phyloP scores from a whole-genome alignment of 2,113 vertebrate genomes.

The Cariama cristata region DNA sequence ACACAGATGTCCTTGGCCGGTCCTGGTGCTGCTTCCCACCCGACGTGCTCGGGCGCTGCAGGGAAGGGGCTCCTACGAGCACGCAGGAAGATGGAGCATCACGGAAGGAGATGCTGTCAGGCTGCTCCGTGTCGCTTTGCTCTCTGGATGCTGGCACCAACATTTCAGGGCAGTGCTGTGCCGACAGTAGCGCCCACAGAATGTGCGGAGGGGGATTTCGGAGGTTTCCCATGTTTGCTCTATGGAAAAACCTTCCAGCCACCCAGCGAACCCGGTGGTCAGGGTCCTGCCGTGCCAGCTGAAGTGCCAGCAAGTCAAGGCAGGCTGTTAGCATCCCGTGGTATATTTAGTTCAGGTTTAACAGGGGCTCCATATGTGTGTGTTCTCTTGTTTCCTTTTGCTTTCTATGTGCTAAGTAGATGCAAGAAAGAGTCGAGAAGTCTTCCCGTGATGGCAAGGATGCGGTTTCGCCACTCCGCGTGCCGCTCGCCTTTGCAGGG shows the following conservation, averaged over 20 bases:
- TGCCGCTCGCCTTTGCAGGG: background rate
- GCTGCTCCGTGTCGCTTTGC: background rate
- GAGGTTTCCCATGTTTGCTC: background rate
- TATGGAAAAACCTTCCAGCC: background rate
- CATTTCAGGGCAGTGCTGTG: background rate
- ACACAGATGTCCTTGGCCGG: background rate
- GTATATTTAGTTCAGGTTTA: constrained; percentile 60
- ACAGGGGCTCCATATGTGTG: constrained; percentile 15
- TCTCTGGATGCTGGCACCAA: background rate
- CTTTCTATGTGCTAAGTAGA: constrained; percentile 56
- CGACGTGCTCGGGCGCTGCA: fast-evolving
- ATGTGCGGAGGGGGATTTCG: background rate
- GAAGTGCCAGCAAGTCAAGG: background rate
- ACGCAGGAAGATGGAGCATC: fast-evolving
- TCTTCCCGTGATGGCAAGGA: background rate
- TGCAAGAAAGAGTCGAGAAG: constrained; percentile 16
- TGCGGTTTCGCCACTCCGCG: fast-evolving
- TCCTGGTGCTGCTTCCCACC: background rate
- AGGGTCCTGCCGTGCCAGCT: background rate
- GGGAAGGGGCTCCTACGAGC: background rate
- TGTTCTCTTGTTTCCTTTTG: constrained; percentile 35
- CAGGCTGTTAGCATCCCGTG: background rate
- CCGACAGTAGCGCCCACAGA: background rate
- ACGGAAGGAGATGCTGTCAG: background rate
- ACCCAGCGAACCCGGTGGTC: fast-evolving